Evolutionary conservation across 2,888 invertebrate genomes (phyloP).

Genomic region (Meteorus cinctellus): DNA sequence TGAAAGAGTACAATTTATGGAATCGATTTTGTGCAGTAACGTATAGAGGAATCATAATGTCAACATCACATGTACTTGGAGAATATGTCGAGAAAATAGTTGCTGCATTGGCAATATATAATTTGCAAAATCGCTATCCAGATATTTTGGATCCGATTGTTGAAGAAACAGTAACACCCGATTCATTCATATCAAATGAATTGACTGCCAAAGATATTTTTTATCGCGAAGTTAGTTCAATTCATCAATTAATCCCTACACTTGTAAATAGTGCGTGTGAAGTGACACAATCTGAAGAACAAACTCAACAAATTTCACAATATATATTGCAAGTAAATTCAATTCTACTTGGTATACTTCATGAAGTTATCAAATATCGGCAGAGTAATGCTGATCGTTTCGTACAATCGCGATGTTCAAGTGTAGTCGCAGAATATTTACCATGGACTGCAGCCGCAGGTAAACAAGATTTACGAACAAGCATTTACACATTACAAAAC

Average conservation of each 20-base stretch:
- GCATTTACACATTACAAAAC: conserved; percentile 68
- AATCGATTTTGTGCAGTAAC: conserved; percentile 75
- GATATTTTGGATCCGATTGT: conserved; percentile 65
- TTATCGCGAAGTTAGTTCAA: conserved; percentile 81
- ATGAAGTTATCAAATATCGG: conserved; percentile 80
- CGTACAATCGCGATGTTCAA: conserved; percentile 69
- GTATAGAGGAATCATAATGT: conserved; percentile 74
- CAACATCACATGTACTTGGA: conserved; percentile 78
- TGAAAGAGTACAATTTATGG: conserved; percentile 82
- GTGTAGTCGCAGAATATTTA: conserved; percentile 77
- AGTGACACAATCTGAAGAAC: conserved; percentile 77
- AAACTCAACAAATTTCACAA: conserved; percentile 76
- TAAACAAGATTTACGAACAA: conserved; percentile 70
- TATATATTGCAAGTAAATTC: conserved; percentile 68
- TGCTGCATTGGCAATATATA: conserved; percentile 82
- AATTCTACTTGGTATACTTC: conserved; percentile 75
- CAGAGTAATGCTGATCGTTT: conserved; percentile 77
- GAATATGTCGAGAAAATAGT: conserved; percentile 88
- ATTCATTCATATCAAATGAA: conserved; percentile 64
- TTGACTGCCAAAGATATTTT: conserved; percentile 85
- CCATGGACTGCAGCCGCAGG: conserved; percentile 85
- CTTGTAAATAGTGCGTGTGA: conserved; percentile 78
- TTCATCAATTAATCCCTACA: conserved; percentile 80
- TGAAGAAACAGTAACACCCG: conserved; percentile 62
- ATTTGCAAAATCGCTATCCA: conserved; percentile 76